Base-by-base conservation (phyloP, 2,113 vertebrate genomes). In the Cyphomyrus plagiostoma region DNA sequence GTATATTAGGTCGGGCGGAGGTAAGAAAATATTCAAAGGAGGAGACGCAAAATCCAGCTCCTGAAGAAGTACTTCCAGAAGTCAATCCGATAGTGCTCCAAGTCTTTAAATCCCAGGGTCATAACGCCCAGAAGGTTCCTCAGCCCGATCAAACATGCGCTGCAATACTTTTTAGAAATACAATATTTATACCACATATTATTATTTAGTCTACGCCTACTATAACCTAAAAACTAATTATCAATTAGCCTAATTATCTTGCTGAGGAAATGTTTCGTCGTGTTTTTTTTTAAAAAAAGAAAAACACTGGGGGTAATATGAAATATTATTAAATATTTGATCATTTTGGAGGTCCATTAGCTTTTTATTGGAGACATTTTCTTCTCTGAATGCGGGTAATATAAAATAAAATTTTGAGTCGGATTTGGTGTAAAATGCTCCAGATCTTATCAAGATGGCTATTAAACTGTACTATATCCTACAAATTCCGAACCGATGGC, bases 1-100 rank as follows among this genome's bases (percentile, higher is more conserved):
- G 94, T 96, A 93, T 66, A 84, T 48, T n/a, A 50, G 52, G 6
- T 46, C 66, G 53, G 70, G 49, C 52, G 23, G 77, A 50, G 90
- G n/a, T 88, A 87, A 87, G 52, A 50, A 30, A 35, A 46, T 15
- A 35, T 56, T 53, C 26, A 30, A 39, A 53, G 49, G 88, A 86
- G 50, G 6, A 26, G 70, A 77, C 4, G 21, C 82, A 46, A 48
- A 53, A 0, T 39, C 3, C 10, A 8, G 49, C 13, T 88, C 19
- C 35, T 45, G 35, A 8, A 45, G 30, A 10, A 84, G 53, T 88
- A 88, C 50, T 82, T 89, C 88, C 85, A 42, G 88, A 84, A 85
- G 53, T 56, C 11, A 50, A 88, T 80, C 85, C 46, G 62, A 13
- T 46, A 80, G 62, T 48, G 5, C 49, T 35, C 48, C 77, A 19